These are phyloP conservation scores for Beaufortia kweichowensis DNA, from an alignment of 2,113 vertebrate genomes.

Conservation along the genomic window DNA sequence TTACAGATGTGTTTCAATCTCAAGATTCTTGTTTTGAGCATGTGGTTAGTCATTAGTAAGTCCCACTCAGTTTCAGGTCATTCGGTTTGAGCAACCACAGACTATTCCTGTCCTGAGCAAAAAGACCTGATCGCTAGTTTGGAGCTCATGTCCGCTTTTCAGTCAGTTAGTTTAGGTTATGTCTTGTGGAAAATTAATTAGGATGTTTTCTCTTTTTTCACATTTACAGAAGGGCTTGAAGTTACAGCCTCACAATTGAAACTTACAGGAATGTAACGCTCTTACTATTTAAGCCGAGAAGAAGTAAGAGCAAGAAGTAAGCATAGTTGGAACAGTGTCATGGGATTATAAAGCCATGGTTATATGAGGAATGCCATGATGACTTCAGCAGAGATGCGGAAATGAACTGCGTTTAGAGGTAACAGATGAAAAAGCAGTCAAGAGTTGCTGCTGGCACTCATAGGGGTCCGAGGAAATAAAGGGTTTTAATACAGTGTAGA, in stretches of 20 bases:
- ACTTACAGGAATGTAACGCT: not conserved
- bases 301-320: constrained; percentile 7
- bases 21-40: not conserved
- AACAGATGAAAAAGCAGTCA: constrained; percentile 46
- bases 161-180: not conserved
- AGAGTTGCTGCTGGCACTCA: constrained; percentile 17
- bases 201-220: not conserved
- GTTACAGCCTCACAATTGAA: not conserved
- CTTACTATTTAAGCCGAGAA: not conserved
- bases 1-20: not conserved
- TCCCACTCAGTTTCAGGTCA: not conserved
- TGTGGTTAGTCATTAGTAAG: constrained; percentile 1
- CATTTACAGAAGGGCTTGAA: not conserved
- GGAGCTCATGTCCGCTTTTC: not conserved
- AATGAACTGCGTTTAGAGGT: constrained; percentile 40
- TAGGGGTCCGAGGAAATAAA: not conserved
- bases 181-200: not conserved
- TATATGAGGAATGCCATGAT: constrained; percentile 50
- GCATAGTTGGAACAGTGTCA: constrained; percentile 24
- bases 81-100: not conserved
- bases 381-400: constrained; percentile 54
- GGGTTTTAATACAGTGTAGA: not conserved
- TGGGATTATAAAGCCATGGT: constrained; percentile 32
- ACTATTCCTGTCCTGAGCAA: not conserved
- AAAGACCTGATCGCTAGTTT: not conserved